Base-by-base conservation (phyloP, 2,797 vertebrate species). In the Rousettus madagascariensis region DNA sequence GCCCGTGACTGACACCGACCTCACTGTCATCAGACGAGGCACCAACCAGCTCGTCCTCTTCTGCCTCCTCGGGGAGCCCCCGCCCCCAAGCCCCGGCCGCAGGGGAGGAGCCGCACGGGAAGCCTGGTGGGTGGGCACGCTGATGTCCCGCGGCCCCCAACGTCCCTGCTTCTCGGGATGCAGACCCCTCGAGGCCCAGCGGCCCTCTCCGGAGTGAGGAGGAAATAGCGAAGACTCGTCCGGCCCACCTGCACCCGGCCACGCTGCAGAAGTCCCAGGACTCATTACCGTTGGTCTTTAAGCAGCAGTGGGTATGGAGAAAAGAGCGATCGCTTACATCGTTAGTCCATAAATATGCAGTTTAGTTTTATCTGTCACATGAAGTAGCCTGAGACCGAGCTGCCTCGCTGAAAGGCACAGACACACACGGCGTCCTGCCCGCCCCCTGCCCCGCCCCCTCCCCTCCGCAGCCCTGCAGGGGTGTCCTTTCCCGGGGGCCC, bases 291-390 rank as follows among this genome's bases (percentile, higher is more conserved):
- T 95, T 65, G 77, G 78, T 97, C 92, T 97, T 96, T 97, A 96
- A 96, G 93, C 71, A 84, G 92, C 86, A 68, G 94, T 92, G 94
- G 94, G 68, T 91, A 74, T 0, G 86, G 96, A 85, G 96, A 93
- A 95, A 94, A 96, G 92, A 94, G 93, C 80, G 88, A 96, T 96
- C 90, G 93, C 96, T 97, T 93, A 93, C 94, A 83, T 95, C 96
- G 86, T 97, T 96, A 97, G 94, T 94, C 90, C 93, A 96, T 96
- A 97, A 96, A 97, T 96, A 96, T 89, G 95, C 87, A 94, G 94
- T 87, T 95, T 93, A 92, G 95, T 96, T 92, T 97, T 96, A 96
- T 94, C 96, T 95, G 96, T 95, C 90, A 86, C 94, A 97, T 96
- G 91, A 96, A 97, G 97, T 90, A 96, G 94, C 91, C 95, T 1